Evolutionary conservation across 2,797 vertebrate genomes (phyloP).

Genomic region (Alca torda): DNA sequence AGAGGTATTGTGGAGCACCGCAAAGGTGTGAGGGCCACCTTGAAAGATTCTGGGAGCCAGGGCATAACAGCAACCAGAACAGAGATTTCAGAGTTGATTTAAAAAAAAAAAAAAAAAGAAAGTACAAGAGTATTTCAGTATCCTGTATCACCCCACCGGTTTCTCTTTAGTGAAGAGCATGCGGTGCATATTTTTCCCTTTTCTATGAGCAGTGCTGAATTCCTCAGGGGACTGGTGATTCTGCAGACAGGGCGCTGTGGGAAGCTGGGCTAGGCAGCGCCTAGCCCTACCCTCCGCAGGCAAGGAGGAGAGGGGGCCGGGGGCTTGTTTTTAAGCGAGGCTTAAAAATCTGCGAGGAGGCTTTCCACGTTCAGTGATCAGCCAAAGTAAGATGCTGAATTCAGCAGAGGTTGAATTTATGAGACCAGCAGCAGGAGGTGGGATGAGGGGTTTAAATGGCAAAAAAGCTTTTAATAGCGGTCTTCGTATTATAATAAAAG

Average conservation of each 20-base stretch:
- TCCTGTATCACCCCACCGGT: neutral
- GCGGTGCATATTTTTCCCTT: constrained; percentile 58
- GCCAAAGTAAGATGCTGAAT: neutral
- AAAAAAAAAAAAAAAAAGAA: neutral
- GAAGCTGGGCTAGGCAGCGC: neutral
- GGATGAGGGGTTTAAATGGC: neutral
- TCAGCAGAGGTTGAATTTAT: neutral
- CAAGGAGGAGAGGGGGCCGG: neutral
- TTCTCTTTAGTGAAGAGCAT: neutral
- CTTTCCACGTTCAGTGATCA: neutral
- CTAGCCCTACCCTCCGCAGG: neutral
- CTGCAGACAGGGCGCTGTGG: neutral
- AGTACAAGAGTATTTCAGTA: neutral
- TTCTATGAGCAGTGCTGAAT: constrained; percentile 67
- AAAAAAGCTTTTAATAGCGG: neutral
- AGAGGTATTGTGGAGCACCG: neutral
- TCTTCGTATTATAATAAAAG: neutral
- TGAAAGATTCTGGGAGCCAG: neutral
- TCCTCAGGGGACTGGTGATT: constrained; percentile 61
- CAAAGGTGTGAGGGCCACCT: neutral
- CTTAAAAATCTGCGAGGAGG: fast-evolving
- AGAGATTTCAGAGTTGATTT: neutral
- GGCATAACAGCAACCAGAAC: neutral
- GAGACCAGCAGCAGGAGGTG: neutral
- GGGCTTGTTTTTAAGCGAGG: neutral